Evolutionary conservation across 2,888 invertebrate genomes (phyloP).

Genomic region (Drosophila longiperda): DNA sequence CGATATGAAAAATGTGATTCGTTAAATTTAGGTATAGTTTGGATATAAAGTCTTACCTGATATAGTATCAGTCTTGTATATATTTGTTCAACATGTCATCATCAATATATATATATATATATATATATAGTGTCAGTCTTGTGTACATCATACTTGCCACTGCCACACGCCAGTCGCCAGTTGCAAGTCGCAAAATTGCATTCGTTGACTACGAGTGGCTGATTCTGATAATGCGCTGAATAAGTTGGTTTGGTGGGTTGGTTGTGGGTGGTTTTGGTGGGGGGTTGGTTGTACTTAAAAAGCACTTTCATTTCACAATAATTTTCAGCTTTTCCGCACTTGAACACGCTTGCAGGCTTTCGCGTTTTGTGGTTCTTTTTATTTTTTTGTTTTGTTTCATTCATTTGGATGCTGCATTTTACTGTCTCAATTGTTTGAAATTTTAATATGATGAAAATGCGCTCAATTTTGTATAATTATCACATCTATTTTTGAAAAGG

Average conservation of each 20-base stretch:
- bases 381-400: conserved; percentile 32
- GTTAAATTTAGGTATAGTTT: not conserved
- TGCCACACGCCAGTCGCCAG: conserved; percentile 3
- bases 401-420: conserved; percentile 62
- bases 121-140: not conserved
- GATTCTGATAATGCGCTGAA: not conserved
- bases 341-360: conserved; percentile 70
- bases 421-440: conserved; percentile 68
- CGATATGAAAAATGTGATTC: not conserved
- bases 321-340: conserved; percentile 78
- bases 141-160: conserved; percentile 9
- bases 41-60: not conserved
- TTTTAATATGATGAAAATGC: conserved; percentile 75
- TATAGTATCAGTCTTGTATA: not conserved
- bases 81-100: not conserved
- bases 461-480: conserved; percentile 71
- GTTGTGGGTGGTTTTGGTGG: not conserved
- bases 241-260: not conserved
- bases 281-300: conserved; percentile 56
- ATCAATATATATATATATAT: not conserved
- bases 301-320: conserved; percentile 74
- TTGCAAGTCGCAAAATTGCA: conserved; percentile 13
- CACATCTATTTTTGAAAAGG: conserved; percentile 55
- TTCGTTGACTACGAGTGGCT: conserved; percentile 23
- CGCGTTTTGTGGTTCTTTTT: conserved; percentile 12